Evolutionary conservation across 2,888 invertebrate species (phyloP), one percentile per base, ranked within the genome.

Genomic region (Alviniconcha strummeri): DNA sequence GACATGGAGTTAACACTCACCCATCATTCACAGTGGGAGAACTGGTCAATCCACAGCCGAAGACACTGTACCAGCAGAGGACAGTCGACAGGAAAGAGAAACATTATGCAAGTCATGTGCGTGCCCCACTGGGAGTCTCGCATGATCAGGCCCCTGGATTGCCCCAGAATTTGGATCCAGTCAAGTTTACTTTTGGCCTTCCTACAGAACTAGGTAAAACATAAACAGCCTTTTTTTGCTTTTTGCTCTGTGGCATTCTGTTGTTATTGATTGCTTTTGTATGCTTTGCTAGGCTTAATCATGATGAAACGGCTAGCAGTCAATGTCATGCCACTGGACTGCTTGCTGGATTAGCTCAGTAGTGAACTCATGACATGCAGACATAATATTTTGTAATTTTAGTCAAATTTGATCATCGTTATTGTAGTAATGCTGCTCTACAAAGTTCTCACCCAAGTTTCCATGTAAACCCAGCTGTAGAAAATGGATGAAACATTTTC

Each of bases 71-170:
- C 84, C 89, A 91, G 79, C 92, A 93, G 86, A 89, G 87, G 57
- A 85, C 88, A 71, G 36, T 89, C 15, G 91, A 93, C 83, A 82
- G 90, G 76, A 90, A 91, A 77, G 93, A 93, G 84, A 85, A 84
- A 36, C 84, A 89, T 36, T 93, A 93, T 87, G 88, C 89, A 55
- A 90, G 89, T 83, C 91, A 91, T 82, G 84, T 89, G 36, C 85
- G 84, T 64, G 92, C 90, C 9, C 93, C 93, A 15, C 88, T 93
- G 7, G 93, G 93, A 11, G 86, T 80, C n/a, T 90, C 91, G n/a
- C 91, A 90, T 86, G 89, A 91, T 79, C 92, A 92, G 85, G 80
- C 83, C 6, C 84, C 84, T 52, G 90, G 91, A 4, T 85, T 93
- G 55, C 93, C 93, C 13, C 86, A 85, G 57, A 88, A 89, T 5